Evolutionary conservation across 2,113 vertebrate species (phyloP).

Genomic region (Gila orcuttii): DNA sequence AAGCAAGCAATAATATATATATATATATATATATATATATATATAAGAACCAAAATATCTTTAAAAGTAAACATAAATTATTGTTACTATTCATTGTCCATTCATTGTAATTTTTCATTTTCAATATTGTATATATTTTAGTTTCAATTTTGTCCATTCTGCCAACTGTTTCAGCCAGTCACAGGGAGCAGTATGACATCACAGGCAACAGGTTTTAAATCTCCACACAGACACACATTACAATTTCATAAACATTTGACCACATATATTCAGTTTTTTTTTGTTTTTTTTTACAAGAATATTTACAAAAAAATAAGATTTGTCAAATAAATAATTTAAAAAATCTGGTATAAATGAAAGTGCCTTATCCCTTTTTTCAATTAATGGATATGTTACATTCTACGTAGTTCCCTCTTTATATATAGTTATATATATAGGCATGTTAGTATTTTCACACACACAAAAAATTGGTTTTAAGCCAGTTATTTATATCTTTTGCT

Average conservation of each 20-base stretch:
- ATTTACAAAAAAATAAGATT: constrained; percentile 69
- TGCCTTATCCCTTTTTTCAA: constrained; percentile 57
- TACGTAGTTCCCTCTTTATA: constrained; percentile 49
- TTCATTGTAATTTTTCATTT: neutral
- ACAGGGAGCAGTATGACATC: constrained; percentile 64
- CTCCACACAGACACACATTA: constrained; percentile 69
- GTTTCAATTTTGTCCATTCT: neutral
- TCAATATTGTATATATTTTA: neutral
- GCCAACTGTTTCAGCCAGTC: constrained; percentile 20
- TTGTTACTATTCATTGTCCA: neutral
- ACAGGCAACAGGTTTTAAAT: constrained; percentile 72
- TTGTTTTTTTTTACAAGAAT: constrained; percentile 43
- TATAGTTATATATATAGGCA: constrained; percentile 26
- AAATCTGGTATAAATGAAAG: constrained; percentile 72
- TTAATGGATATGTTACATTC: constrained; percentile 68
- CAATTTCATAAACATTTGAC: constrained; percentile 62
- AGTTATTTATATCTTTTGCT: too few relatives aligned
- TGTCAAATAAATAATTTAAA: constrained; percentile 66
- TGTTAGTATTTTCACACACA: too few relatives aligned
- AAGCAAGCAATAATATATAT: constrained; percentile 21
- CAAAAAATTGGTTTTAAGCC: too few relatives aligned
- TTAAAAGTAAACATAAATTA: constrained; percentile 67
- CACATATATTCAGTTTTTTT: constrained; percentile 52
- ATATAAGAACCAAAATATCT: neutral
- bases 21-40: too few relatives aligned